Evolutionary conservation across 2,888 invertebrate species (phyloP).

Genomic region (Brenthis daphne): DNA sequence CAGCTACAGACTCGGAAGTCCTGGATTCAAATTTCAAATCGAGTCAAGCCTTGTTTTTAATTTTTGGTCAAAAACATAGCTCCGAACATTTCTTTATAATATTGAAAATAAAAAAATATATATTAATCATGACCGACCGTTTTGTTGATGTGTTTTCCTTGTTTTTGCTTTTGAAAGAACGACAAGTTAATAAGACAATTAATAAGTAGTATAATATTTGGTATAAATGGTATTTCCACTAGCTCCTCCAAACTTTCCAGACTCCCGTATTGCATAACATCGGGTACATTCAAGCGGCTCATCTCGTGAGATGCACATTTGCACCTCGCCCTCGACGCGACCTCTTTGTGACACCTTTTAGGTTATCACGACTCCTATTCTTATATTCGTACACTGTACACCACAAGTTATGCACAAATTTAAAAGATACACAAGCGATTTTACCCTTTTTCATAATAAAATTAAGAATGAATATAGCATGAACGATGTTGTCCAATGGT

Average conservation of each 20-base stretch:
- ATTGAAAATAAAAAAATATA: no score
- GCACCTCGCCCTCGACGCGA: slow-evolving; percentile 49
- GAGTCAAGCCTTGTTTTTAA: no score
- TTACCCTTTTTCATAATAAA: not conserved
- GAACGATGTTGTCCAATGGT: not conserved
- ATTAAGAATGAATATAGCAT: slow-evolving; percentile 11
- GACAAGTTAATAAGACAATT: no score
- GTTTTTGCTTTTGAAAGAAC: no score
- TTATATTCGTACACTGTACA: slow-evolving; percentile 35
- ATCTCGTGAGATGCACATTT: slow-evolving; percentile 63
- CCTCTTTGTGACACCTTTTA: slow-evolving; percentile 56
- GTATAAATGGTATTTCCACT: not conserved
- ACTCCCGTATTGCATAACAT: slow-evolving; percentile 27
- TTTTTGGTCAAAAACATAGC: no score
- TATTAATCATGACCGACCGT: no score
- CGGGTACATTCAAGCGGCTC: slow-evolving; percentile 46
- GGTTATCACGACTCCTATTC: slow-evolving; percentile 48
- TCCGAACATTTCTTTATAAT: no score
- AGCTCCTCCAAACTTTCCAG: slow-evolving; percentile 21
- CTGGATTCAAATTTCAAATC: no score
- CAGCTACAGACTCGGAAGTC: no score
- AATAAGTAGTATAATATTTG: not conserved
- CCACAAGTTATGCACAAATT: slow-evolving; percentile 18
- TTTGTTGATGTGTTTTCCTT: no score
- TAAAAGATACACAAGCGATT: slow-evolving; percentile 3